phyloP scores from a whole-genome alignment of 1,140 invertebrate species.

The Sinonovacula constricta region DNA sequence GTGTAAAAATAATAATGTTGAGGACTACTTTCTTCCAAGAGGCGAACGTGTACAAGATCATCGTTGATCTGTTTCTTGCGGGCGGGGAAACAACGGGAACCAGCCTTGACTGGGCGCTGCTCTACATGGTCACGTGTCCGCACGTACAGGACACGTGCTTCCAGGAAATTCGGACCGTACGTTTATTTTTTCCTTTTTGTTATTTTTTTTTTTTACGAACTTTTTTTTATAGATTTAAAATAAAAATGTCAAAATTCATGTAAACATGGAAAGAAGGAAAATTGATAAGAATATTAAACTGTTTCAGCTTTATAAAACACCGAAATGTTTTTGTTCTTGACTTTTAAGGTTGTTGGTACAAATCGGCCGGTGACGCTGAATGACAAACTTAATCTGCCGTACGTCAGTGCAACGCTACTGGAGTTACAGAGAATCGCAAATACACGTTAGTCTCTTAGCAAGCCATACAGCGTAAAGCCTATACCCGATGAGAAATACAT shows the following conservation, averaged over 20 bases:
- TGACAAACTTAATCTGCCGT: constrained; percentile 56
- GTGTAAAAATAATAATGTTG: background rate
- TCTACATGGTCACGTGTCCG: constrained; percentile 89
- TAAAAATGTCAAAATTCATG: too few species aligned
- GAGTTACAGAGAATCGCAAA: constrained; percentile 64
- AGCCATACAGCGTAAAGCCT: too few species aligned
- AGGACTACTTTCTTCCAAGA: too few species aligned
- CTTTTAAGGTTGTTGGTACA: constrained; percentile 76
- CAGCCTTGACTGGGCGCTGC: constrained; percentile 91
- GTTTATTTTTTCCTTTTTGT: too few species aligned
- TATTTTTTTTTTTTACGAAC: too few species aligned
- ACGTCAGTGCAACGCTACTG: constrained; percentile 59
- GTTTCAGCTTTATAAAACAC: too few species aligned
- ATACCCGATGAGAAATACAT: too few species aligned
- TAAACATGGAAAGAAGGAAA: too few species aligned
- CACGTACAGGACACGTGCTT: constrained; percentile 88
- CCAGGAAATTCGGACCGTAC: constrained; percentile 84
- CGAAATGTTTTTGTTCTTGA: too few species aligned
- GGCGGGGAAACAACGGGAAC: constrained; percentile 94
- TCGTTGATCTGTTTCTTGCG: constrained; percentile 90
- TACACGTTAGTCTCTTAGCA: constrained; percentile 45
- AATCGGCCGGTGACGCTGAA: constrained; percentile 50
- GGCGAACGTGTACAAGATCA: constrained; percentile 66
- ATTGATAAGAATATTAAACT: too few species aligned
- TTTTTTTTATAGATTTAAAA: too few species aligned